phyloP scores from a whole-genome alignment of 2,888 invertebrate genomes.

The Drosophila mayaguana region DNA sequence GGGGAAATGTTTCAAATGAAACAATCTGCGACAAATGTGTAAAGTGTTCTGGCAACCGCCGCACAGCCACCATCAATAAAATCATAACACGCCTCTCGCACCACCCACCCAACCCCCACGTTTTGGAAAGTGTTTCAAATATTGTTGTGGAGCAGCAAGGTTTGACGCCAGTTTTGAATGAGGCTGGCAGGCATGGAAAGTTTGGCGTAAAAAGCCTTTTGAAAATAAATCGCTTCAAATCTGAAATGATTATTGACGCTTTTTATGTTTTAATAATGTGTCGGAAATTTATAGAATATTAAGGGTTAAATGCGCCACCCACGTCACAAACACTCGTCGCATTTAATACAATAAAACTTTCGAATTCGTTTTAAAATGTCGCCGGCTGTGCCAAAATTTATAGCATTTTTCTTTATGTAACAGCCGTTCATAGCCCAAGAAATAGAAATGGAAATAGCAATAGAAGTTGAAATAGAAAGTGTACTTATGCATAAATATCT shows the following conservation, averaged over 20 bases:
- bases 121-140: slow-evolving; percentile 52
- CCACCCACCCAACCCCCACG: slow-evolving; percentile 22
- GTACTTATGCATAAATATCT: slow-evolving; percentile 50
- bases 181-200: slow-evolving; percentile 3
- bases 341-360: slow-evolving; percentile 78
- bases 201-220: slow-evolving; percentile 38
- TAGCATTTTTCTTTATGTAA: slow-evolving; percentile 64
- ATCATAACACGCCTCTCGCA: slow-evolving; percentile 57
- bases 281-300: slow-evolving; percentile 61
- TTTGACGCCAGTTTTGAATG: slow-evolving; percentile 33
- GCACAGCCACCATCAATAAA: slow-evolving; percentile 58
- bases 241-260: slow-evolving; percentile 81
- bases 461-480: slow-evolving; percentile 53
- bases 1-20: slow-evolving; percentile 72
- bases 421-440: slow-evolving; percentile 62
- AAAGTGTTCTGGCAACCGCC: slow-evolving; percentile 67
- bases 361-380: slow-evolving; percentile 77
- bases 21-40: slow-evolving; percentile 78
- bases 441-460: slow-evolving; percentile 59
- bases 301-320: slow-evolving; percentile 73
- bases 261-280: slow-evolving; percentile 81
- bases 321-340: slow-evolving; percentile 73
- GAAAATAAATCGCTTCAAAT: slow-evolving; percentile 76
- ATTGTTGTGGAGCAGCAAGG: slow-evolving; percentile 44
- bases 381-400: slow-evolving; percentile 75